Percentiles rank a stretch among this genome's conserved stretches.
phyloP scores from a whole-genome alignment of 2,797 vertebrate species.

The Sardinella longiceps region DNA sequence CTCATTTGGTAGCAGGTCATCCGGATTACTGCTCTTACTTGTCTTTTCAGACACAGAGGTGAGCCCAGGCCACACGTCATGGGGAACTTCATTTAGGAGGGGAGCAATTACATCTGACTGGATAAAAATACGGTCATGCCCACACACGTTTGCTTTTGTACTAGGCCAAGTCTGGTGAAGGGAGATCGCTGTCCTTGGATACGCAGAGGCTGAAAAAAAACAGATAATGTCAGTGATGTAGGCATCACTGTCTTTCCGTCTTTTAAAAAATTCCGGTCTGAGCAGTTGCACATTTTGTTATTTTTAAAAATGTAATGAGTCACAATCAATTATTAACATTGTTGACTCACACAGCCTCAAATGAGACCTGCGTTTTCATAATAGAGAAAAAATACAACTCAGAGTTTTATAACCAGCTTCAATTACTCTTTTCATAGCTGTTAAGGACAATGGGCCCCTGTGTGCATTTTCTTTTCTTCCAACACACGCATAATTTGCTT shows the following conservation, averaged over 20 bases:
- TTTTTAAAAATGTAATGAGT: background rate
- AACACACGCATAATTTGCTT: background rate
- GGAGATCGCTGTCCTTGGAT: background rate
- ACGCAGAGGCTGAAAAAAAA: background rate
- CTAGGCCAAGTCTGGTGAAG: background rate
- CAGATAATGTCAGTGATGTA: background rate
- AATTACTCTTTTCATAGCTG: background rate
- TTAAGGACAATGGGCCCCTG: background rate
- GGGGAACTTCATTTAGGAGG: slow-evolving; percentile 4
- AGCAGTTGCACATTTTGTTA: background rate
- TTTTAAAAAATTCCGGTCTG: background rate
- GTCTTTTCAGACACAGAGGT: slow-evolving; percentile 34
- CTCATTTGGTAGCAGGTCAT: slow-evolving; percentile 64
- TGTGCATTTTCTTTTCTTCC: background rate
- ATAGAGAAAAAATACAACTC: background rate
- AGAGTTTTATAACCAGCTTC: background rate
- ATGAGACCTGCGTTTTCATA: background rate
- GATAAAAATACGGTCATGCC: background rate
- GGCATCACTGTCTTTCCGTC: background rate
- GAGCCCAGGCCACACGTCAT: slow-evolving; percentile 29
- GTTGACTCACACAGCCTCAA: background rate
- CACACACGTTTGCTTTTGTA: background rate
- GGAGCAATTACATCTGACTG: background rate
- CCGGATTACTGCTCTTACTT: slow-evolving; percentile 46
- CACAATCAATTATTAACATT: background rate